A percentile compares a stretch with the other conserved stretches of the same genome.
Evolutionary conservation across 2,888 invertebrate species (phyloP).

Genomic region (Acrobasis suavella): DNA sequence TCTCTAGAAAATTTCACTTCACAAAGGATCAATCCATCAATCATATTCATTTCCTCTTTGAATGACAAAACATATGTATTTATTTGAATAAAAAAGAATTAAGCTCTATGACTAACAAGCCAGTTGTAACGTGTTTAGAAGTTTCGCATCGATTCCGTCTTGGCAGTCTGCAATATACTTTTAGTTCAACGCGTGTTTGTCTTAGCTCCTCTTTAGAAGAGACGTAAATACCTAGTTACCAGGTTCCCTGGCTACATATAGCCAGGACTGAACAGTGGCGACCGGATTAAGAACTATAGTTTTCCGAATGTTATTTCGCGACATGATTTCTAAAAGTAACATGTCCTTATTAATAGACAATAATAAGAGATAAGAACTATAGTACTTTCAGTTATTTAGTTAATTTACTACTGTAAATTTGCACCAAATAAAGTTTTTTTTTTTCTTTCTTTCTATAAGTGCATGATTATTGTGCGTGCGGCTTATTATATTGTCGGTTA

Average conservation of each 20-base stretch:
- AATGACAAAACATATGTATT: neutral
- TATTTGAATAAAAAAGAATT: neutral
- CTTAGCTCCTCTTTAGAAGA: neutral
- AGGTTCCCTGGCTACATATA: neutral
- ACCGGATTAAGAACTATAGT: neutral
- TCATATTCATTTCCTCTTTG: neutral
- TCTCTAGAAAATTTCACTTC: neutral
- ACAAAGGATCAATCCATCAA: neutral
- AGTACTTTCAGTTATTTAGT: no score
- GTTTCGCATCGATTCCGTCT: neutral
- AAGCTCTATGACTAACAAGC: no score
- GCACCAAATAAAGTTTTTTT: slow-evolving; percentile 2
- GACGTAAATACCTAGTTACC: neutral
- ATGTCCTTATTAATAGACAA: slow-evolving; percentile 13
- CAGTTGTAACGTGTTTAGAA: neutral
- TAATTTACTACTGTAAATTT: no score
- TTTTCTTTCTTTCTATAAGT: slow-evolving; percentile 8
- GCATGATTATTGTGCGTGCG: slow-evolving; percentile 14
- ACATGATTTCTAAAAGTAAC: slow-evolving; percentile 20
- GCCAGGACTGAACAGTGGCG: neutral
- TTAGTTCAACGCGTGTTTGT: neutral
- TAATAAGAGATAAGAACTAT: slow-evolving; percentile 15
- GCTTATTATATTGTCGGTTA: slow-evolving; percentile 14
- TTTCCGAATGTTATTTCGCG: no score
- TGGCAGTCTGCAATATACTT: no score